phyloP scores from a whole-genome alignment of 2,113 vertebrate species.

The Fukomys damarensis region DNA sequence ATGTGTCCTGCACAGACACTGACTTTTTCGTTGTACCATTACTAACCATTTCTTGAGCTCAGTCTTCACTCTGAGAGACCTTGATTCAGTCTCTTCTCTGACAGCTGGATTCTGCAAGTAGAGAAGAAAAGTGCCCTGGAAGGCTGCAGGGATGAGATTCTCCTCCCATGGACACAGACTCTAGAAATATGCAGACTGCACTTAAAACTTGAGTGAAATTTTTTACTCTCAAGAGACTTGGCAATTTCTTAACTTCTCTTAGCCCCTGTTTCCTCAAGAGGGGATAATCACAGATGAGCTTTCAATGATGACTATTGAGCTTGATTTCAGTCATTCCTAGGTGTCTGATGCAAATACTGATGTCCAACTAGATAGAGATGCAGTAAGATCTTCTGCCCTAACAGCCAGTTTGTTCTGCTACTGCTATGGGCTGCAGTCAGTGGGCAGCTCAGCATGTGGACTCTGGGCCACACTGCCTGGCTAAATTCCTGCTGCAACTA shows the following conservation, averaged over 20 bases:
- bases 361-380: background rate
- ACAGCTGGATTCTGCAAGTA: background rate
- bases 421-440: background rate
- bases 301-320: fast-evolving
- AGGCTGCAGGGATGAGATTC: background rate
- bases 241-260: background rate
- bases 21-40: background rate
- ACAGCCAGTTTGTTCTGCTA: fast-evolving
- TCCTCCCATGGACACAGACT: background rate
- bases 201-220: background rate
- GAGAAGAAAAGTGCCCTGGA: no score
- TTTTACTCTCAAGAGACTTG: background rate
- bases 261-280: background rate
- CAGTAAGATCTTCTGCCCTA: background rate
- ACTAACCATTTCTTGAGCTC: background rate
- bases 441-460: fast-evolving
- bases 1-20: no score
- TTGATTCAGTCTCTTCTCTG: background rate
- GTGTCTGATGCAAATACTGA: fast-evolving
- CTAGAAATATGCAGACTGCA: background rate
- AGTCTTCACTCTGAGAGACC: background rate
- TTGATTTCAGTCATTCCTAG: background rate
- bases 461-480: fast-evolving
- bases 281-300: fast-evolving
- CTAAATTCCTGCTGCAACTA: background rate